Conservation (phyloP, 2,888 invertebrate species). For the Nebria brevicollis region DNA sequence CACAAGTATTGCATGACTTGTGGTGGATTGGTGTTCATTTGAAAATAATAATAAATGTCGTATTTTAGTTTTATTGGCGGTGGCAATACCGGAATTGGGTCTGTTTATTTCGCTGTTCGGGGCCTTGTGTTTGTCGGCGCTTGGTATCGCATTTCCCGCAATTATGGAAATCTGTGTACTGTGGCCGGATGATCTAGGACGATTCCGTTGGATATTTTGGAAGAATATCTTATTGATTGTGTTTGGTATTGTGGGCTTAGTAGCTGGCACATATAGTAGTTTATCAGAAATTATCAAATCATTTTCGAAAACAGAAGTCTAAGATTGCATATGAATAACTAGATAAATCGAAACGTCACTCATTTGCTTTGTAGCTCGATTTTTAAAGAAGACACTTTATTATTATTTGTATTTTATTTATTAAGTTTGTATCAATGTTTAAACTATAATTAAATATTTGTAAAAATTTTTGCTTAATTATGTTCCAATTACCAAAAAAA, state of each 20-base stretch:
- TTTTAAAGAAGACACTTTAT: background rate
- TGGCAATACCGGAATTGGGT: conserved; percentile 75
- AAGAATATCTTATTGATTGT: conserved; percentile 66
- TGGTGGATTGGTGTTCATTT: background rate
- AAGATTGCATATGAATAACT: background rate
- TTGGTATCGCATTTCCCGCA: conserved; percentile 80
- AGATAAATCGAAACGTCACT: background rate
- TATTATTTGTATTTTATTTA: background rate
- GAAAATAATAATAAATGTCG: background rate
- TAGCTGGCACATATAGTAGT: conserved; percentile 70
- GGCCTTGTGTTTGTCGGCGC: conserved; percentile 76
- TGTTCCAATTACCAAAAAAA: too few relatives aligned
- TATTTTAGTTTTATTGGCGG: conserved; percentile 76
- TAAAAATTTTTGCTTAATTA: too few relatives aligned
- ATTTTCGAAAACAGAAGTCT: background rate
- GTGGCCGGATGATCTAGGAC: conserved; percentile 71
- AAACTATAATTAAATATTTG: too few relatives aligned
- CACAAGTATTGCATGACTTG: background rate
- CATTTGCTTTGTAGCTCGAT: background rate
- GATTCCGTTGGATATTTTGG: conserved; percentile 61
- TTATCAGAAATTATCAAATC: conserved; percentile 65
- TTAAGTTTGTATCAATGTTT: background rate
- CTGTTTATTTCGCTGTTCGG: conserved; percentile 82
- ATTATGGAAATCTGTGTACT: conserved; percentile 78
- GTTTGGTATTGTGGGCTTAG: conserved; percentile 66